These are phyloP conservation scores for Zaprionus lineosus DNA, from an alignment of 2,888 invertebrate genomes.

Conservation along the genomic window DNA sequence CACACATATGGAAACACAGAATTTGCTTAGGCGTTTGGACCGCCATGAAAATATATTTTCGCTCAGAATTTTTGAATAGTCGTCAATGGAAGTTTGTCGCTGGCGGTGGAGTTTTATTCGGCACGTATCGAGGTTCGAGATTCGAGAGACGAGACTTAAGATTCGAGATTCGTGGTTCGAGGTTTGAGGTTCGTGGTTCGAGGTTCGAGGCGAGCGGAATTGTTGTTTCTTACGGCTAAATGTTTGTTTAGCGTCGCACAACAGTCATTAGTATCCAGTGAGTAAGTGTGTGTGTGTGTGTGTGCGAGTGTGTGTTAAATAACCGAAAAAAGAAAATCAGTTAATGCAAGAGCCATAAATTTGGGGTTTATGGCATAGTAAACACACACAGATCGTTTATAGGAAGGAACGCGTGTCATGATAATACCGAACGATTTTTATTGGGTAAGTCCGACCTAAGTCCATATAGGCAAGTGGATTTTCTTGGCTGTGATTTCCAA, in stretches of 20 bases:
- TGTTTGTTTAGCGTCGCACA: conserved; percentile 47
- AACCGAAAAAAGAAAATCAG: conserved; percentile 30
- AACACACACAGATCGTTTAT: conserved; percentile 39
- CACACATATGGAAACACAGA: no score
- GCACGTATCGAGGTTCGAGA: no score
- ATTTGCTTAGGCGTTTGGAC: conserved; percentile 68
- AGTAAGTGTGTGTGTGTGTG: conserved; percentile 7
- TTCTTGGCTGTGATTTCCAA: conserved; percentile 51
- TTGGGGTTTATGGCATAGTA: conserved; percentile 48
- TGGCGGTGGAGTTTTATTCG: conserved; percentile 33
- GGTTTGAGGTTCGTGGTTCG: no score
- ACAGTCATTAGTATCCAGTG: conserved; percentile 42
- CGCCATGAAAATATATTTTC: conserved; percentile 41
- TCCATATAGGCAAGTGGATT: conserved; percentile 1
- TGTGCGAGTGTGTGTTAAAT: conserved; percentile 15
- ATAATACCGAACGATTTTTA: conserved; percentile 62
- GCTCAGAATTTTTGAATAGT: conserved; percentile 70
- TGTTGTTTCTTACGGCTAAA: conserved; percentile 24
- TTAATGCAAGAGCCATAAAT: conserved; percentile 41
- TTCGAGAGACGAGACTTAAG: no score
- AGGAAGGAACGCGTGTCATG: conserved; percentile 51
- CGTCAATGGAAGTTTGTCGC: conserved; percentile 62
- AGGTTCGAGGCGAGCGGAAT: no score
- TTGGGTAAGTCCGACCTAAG: conserved; percentile 69
- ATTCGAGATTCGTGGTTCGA: no score